Evolutionary conservation across 2,113 vertebrate genomes (phyloP).

Genomic region (Eptatretus burgeri): DNA sequence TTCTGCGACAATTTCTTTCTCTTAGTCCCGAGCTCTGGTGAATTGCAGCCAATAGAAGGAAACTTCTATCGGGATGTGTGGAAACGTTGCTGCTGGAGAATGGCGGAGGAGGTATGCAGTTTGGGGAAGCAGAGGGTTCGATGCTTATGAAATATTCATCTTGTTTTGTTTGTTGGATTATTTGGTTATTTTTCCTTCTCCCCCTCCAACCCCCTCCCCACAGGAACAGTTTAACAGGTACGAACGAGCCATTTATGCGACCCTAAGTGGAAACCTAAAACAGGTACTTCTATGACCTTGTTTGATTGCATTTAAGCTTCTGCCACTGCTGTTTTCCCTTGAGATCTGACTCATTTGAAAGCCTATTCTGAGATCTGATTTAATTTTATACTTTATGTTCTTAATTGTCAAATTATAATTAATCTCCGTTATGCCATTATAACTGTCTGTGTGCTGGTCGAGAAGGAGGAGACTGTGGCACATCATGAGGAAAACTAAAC

Average conservation of each 20-base stretch:
- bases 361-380: no score
- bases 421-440: no score
- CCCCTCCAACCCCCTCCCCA: background rate
- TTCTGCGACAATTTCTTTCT: background rate
- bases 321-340: no score
- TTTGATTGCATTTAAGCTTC: background rate
- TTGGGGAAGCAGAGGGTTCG: no score
- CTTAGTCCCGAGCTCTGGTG: conserved; percentile 10
- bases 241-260: conserved; percentile 67
- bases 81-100: conserved; percentile 83
- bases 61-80: conserved; percentile 75
- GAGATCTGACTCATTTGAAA: no score
- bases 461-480: no score
- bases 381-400: no score
- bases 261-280: conserved; percentile 72
- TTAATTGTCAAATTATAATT: no score
- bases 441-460: no score
- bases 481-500: no score
- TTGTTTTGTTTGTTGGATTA: background rate
- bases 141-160: no score
- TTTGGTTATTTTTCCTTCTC: conserved; percentile 11
- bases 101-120: conserved; percentile 64
- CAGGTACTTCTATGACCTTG: conserved; percentile 45
- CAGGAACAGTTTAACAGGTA: conserved; percentile 60
- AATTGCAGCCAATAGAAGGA: conserved; percentile 50